A percentile compares a stretch with the other conserved stretches of the same genome.
Evolutionary conservation across 1,140 invertebrate species (phyloP).

Genomic region (Phymastichus coffea): DNA sequence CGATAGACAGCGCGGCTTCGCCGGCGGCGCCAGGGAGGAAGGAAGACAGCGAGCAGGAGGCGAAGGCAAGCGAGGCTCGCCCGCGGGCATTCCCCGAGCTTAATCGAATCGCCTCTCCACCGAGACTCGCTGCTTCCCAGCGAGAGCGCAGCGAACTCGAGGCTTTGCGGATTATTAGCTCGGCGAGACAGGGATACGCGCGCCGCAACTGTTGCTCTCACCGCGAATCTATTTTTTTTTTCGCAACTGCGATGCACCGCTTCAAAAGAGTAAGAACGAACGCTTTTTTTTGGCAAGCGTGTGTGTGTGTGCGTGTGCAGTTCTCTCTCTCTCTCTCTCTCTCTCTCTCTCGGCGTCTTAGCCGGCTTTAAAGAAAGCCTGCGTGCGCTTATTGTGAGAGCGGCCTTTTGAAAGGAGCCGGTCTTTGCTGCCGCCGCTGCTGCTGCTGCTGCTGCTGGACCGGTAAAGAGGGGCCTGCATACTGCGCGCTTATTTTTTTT

Average conservation of each 20-base stretch:
- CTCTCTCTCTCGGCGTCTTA: background rate
- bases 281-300: too few species aligned
- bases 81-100: background rate
- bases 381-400: slow-evolving; percentile 6
- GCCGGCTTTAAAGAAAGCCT: background rate
- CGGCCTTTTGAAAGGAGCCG: slow-evolving; percentile 27
- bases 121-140: background rate
- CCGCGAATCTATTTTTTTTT: too few species aligned
- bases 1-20: background rate
- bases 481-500: background rate
- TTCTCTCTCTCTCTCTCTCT: background rate
- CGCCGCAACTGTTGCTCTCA: too few species aligned
- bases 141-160: background rate
- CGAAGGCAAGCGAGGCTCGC: too few species aligned
- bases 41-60: background rate
- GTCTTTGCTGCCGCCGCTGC: slow-evolving; percentile 9
- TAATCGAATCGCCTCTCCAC: slow-evolving; percentile 5
- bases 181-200: too few species aligned
- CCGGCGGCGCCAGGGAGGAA: background rate
- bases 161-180: slow-evolving; percentile 5
- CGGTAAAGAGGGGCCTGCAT: background rate
- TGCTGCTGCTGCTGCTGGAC: slow-evolving; percentile 2
- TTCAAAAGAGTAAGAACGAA: too few species aligned
- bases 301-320: background rate
- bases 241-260: too few species aligned